Conservation (phyloP, 2,113 vertebrate species). For the Pygoscelis antarcticus region DNA sequence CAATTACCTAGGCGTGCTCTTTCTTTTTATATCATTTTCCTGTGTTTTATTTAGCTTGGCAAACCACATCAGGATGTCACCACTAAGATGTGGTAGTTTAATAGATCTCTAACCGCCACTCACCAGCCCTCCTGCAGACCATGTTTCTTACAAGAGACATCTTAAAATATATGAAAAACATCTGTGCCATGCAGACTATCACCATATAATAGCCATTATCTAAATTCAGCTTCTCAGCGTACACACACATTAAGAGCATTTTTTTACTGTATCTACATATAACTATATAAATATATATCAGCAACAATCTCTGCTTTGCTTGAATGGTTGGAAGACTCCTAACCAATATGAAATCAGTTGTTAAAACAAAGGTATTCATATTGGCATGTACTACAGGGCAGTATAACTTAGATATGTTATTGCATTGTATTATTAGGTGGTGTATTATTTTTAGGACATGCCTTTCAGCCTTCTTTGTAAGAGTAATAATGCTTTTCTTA, state of each 20-base stretch:
- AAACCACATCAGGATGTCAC: constrained; percentile 71
- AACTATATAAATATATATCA: not conserved
- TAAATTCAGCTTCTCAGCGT: not conserved
- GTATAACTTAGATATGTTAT: not conserved
- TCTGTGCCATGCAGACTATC: not conserved
- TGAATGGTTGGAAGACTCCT: not conserved
- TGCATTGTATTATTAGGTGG: not conserved
- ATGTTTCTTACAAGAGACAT: constrained; percentile 52
- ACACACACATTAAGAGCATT: not conserved
- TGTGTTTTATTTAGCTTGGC: constrained; percentile 75
- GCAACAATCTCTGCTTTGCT: not conserved
- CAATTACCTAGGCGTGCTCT: constrained; percentile 74
- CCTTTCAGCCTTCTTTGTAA: not conserved
- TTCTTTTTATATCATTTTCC: constrained; percentile 69
- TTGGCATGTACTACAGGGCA: not conserved
- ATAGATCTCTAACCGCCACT: constrained; percentile 63
- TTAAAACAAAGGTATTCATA: not conserved
- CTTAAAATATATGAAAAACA: constrained; percentile 65
- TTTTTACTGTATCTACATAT: not conserved
- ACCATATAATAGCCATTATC: not conserved
- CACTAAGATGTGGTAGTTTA: constrained; percentile 36
- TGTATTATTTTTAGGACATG: not conserved
- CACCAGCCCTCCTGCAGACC: constrained; percentile 32
- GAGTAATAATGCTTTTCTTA: not conserved
- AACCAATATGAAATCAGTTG: not conserved